Evolutionary conservation across 2,888 invertebrate species (phyloP), one percentile per base, ranked within the genome.

Genomic region (Lithophane ornitopus): DNA sequence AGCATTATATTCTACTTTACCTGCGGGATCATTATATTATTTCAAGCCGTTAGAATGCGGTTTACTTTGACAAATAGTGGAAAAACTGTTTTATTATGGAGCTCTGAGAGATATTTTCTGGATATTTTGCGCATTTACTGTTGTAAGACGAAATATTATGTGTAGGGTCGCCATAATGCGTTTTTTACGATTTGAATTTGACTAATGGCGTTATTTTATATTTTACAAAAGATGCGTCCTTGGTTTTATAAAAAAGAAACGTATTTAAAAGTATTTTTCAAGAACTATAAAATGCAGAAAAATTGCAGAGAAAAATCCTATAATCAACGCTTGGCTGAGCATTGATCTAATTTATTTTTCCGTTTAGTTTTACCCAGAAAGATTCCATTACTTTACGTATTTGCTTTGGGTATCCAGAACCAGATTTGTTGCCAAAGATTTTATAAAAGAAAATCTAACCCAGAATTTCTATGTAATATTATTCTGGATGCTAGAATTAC

Each of bases 51-150:
- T 74, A 44, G 12, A 68, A 65, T 70, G 70, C 68, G 74, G 28
- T 78, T 82, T 68, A 44, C 39, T 74, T 69, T 82, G 78, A 82
- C 19, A 74, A 82, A 71, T 74, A 41, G 59, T 39, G n/a, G 74
- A 7, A 61, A 52, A 58, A 46, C 44, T 61, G 63, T 39, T 12
- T 56, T 72, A 39, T 41, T 52, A 71, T 39, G 16, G 14, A 52
- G 56, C 58, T 52, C 11, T 69, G 63, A 78, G 22, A 16, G 28
- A 1, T 52, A 52, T 41, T n/a, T n/a, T n/a, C n/a, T n/a, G n/a
- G n/a, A n/a, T 9, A 68, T 39, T 71, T 28, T 58, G 12, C 28
- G 11, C 41, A 74, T 39, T 63, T 56, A 59, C 7, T 14, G 58
- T 34, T 34, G 46, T 41, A 14, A 46, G 7, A n/a, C 8, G 22